Evolutionary conservation across 1,140 invertebrate species (phyloP).

Genomic region (Leptinotarsa texana): DNA sequence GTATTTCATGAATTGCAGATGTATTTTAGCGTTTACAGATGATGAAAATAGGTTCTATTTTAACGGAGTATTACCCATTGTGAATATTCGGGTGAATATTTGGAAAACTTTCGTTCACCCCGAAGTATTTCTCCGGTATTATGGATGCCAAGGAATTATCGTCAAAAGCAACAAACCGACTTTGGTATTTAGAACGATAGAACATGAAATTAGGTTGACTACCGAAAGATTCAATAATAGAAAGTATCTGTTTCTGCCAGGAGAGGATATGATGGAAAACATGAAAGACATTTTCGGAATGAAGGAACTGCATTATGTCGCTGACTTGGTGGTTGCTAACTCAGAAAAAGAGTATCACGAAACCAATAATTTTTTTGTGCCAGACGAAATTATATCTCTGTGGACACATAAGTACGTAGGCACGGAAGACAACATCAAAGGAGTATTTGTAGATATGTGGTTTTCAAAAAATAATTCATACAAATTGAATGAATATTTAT

Average conservation of each 20-base stretch:
- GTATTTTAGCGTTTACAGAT: slow-evolving; percentile 40
- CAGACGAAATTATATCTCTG: slow-evolving; percentile 26
- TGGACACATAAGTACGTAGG: slow-evolving; percentile 47
- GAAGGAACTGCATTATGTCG: slow-evolving; percentile 36
- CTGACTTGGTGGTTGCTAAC: slow-evolving; percentile 35
- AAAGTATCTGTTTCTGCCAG: slow-evolving; percentile 39
- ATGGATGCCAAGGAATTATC: slow-evolving; percentile 45
- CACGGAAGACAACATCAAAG: slow-evolving; percentile 20
- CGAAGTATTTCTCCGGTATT: slow-evolving; percentile 35
- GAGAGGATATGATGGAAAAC: slow-evolving; percentile 21
- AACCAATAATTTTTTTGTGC: not conserved
- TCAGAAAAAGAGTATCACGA: not conserved
- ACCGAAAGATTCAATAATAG: slow-evolving; percentile 44
- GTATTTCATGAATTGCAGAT: slow-evolving; percentile 38
- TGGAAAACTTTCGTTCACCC: slow-evolving; percentile 20
- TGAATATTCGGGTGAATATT: slow-evolving; percentile 27
- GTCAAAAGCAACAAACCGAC: slow-evolving; percentile 31
- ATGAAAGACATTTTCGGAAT: slow-evolving; percentile 34
- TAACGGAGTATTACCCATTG: slow-evolving; percentile 24
- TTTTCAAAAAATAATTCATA: slow-evolving; percentile 42
- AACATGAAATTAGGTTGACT: slow-evolving; percentile 36
- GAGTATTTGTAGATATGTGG: slow-evolving; percentile 41
- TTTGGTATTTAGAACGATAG: slow-evolving; percentile 34
- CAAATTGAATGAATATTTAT: slow-evolving; percentile 37
- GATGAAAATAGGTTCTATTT: slow-evolving; percentile 31